Evolutionary conservation across 2,888 invertebrate genomes (phyloP).

Genomic region (Drosophila rubida): DNA sequence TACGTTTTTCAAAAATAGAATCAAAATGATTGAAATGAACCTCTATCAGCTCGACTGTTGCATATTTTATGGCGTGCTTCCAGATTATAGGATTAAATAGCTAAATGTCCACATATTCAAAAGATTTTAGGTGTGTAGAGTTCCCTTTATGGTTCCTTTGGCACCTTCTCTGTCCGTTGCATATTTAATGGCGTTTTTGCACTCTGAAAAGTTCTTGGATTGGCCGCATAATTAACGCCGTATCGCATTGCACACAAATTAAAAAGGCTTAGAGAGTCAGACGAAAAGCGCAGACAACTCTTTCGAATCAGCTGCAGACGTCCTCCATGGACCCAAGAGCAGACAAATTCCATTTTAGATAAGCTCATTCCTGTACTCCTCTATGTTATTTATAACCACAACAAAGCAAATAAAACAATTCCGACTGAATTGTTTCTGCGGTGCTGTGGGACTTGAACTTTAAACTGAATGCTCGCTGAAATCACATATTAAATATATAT

Average conservation of each 20-base stretch:
- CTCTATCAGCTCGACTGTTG: not conserved
- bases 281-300: conserved; percentile 39
- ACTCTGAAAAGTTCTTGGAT: conserved; percentile 16
- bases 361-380: conserved; percentile 40
- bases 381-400: conserved; percentile 54
- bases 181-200: conserved; percentile 47
- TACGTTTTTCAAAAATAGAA: not conserved
- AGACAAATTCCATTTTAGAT: conserved; percentile 65
- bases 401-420: conserved; percentile 6
- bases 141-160: not conserved
- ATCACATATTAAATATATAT: not conserved
- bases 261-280: conserved; percentile 56
- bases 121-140: not conserved
- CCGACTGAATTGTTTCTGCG: conserved; percentile 20
- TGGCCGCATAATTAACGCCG: conserved; percentile 63
- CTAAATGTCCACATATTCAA: not conserved
- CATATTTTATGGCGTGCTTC: not conserved
- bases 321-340: conserved; percentile 56
- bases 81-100: not conserved
- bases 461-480: conserved; percentile 4
- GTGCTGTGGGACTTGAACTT: conserved; percentile 15
- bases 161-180: conserved; percentile 29
- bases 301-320: conserved; percentile 32
- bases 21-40: not conserved
- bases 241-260: conserved; percentile 73